Conservation (phyloP, 2,888 invertebrate genomes). For the Pantelozetes paolii region DNA sequence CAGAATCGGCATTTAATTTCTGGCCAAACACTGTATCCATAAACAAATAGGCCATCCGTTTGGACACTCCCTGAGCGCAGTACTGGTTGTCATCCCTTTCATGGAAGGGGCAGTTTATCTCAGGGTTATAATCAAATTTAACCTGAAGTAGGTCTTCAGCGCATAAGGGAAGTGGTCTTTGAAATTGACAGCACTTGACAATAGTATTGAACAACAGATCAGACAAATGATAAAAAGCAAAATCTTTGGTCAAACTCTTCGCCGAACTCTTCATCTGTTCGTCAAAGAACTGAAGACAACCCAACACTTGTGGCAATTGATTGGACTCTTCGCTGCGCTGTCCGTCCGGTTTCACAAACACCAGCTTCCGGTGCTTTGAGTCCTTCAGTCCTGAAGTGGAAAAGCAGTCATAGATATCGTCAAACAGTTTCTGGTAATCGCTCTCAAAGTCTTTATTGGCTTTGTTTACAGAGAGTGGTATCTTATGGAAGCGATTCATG, state of each 20-base stretch:
- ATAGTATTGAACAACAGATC: not conserved
- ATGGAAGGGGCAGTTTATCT: conserved; percentile 8
- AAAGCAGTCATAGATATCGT: not conserved
- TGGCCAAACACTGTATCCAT: not conserved
- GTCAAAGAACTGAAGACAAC: not conserved
- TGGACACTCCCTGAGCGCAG: not conserved
- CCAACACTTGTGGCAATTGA: not conserved
- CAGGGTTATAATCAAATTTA: not conserved
- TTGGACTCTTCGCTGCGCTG: not conserved
- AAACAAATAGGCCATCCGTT: not conserved
- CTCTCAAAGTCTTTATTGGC: not conserved
- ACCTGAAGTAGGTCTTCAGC: not conserved
- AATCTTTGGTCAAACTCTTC: not conserved
- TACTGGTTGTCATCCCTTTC: not conserved
- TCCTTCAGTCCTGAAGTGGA: not conserved
- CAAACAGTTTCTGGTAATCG: not conserved
- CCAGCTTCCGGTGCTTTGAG: not conserved
- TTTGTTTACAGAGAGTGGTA: not conserved
- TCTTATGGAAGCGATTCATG: not conserved
- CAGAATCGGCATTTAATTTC: no score
- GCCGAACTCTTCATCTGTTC: not conserved
- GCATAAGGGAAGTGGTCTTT: not conserved
- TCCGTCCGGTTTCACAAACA: not conserved
- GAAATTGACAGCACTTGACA: not conserved
- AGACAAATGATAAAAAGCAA: not conserved